Evolutionary conservation across 2,797 vertebrate genomes (phyloP), one percentile per base, ranked within the genome.

Genomic region (Brotula barbata): DNA sequence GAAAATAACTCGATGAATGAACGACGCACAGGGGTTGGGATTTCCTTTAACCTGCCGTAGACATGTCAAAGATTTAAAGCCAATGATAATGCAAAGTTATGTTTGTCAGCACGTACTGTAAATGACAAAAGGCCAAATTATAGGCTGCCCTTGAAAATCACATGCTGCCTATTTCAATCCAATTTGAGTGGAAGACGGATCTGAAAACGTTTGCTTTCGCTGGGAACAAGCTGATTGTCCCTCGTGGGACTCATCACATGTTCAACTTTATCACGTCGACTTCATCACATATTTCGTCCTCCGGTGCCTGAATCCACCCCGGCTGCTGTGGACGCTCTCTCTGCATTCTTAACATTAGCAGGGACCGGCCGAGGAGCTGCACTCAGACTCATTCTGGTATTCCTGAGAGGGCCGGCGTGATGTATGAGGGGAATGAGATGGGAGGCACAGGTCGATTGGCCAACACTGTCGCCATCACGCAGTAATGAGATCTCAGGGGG

Each of bases 401-500:
- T 71, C 75, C 85, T 72, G 36, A 64, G 75, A 73, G 78, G 58
- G 44, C 55, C 15, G 74, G 13, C 15, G 64, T 85, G 84, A 87
- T 89, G 68, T 87, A 88, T 80, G 87, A 78, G 81, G 64, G 52
- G 77, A 84, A 84, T 50, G 74, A 82, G 77, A 82, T 62, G 78
- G 78, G 85, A 78, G 75, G 73, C 70, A 53, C 78, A 73, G 83
- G 84, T 89, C 77, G 85, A 88, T 80, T 82, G 84, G 80, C 77
- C 85, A 73, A 82, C 77, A 67, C 71, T 83, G 83, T 81, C 44
- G 60, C 82, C 66, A 82, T 86, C 81, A 78, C 78, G 61, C 72
- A 9, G 72, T 89, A 90, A 89, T 89, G 83, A 89, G 86, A 74
- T 87, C 87, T 88, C 84, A 17, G 31, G 31, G 31, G 82, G 69